Evolutionary conservation across 1,140 invertebrate species (phyloP), one percentile per base, ranked within the genome.

Genomic region (Varroa destructor): DNA sequence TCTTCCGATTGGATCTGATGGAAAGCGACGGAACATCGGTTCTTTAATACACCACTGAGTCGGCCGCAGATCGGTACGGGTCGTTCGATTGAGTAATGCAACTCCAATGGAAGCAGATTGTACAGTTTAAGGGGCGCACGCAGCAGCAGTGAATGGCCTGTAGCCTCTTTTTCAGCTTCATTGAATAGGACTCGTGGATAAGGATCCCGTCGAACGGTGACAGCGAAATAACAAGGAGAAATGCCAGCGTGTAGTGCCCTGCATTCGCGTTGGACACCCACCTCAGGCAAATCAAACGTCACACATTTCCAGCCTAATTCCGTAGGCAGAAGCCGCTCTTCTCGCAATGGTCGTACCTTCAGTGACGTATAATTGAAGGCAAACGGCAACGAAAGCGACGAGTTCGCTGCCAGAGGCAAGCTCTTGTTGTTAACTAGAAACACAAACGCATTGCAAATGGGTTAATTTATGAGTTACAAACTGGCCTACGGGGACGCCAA

Each of bases 341-440:
- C 56, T 1, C 40, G n/a, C 25, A 10, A 40, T 6, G 74, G 74
- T n/a, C 71, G 73, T n/a, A 75, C 43, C 37, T 73, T 42, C 40
- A 76, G 71, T 46, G 71, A 56, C 0, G 75, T 71, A 56, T 73
- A 76, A 37, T 72, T 57, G 40, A 75, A 67, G 8, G 75, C 74
- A 43, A 75, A 61, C 10, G 74, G 64, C 12, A 64, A 37, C 51
- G 71, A 55, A 4, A 55, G 54, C 40, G 40, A 14, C 71, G 71
- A 67, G 8, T 51, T 51, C 46, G 46, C 46, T 51, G 4, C 46
- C 4, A 51, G 46, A 51, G 46, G 8, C 46, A 8, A 51, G 8
- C 8, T 51, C 46, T 51, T 51, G 46, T 51, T 51, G 46, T 8
- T 51, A 3, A 51, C 46, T 51, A 51, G 46, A 25, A 25, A 51